Evolutionary conservation across 2,888 invertebrate species (phyloP).

Genomic region (Sisyra terminalis): DNA sequence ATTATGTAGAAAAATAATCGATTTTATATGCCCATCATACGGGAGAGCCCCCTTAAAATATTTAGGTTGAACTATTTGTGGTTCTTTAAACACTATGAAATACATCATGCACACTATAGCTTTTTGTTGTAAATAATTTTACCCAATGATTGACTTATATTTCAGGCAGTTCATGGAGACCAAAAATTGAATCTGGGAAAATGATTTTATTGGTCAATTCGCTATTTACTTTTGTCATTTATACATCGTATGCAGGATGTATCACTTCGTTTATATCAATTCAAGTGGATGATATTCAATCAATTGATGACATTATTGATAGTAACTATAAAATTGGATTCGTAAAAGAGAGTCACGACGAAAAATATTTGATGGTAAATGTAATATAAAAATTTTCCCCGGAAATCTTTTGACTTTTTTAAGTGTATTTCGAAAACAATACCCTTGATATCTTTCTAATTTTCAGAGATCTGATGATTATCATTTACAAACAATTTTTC

Average conservation of each 20-base stretch:
- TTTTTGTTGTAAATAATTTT: too few species aligned
- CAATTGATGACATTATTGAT: slow-evolving; percentile 38
- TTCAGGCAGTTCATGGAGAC: slow-evolving; percentile 40
- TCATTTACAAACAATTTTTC: slow-evolving; percentile 3
- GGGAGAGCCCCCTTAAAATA: too few species aligned
- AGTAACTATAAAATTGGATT: slow-evolving; percentile 43
- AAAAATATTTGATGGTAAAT: slow-evolving; percentile 41
- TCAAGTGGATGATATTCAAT: slow-evolving; percentile 33
- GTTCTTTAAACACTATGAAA: too few species aligned
- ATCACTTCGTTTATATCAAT: slow-evolving; percentile 49
- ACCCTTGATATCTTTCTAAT: background rate
- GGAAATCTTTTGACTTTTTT: too few species aligned
- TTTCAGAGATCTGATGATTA: slow-evolving; percentile 1
- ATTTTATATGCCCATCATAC: too few species aligned
- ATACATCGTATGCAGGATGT: slow-evolving; percentile 48
- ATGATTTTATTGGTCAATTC: slow-evolving; percentile 37
- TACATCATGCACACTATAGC: too few species aligned
- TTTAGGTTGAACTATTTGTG: too few species aligned
- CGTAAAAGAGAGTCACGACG: slow-evolving; percentile 38
- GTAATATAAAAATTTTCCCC: too few species aligned
- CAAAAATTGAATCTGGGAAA: slow-evolving; percentile 36
- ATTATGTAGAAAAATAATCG: too few species aligned
- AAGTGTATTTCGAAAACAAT: background rate
- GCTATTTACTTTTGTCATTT: slow-evolving; percentile 41
- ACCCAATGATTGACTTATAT: too few species aligned